Base-by-base conservation (phyloP, 2,888 invertebrate species). In the Meghimatium bilineatum region DNA sequence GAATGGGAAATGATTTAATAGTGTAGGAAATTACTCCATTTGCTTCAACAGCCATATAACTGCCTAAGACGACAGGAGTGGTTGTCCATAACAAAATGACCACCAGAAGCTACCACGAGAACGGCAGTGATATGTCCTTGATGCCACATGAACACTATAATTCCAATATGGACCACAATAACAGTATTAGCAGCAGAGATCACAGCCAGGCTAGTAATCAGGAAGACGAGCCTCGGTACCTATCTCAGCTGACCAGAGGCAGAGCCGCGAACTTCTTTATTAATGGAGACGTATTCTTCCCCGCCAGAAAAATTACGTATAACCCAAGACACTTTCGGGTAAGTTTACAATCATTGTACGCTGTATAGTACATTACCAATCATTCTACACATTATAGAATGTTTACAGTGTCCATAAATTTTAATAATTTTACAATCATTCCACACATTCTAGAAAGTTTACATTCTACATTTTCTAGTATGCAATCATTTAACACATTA, bases 131-230 rank as follows among this genome's bases (percentile, higher is more conserved):
- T 6, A 52, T 12, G 36, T 20, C 26, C 36, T 1, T 26, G 34
- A 32, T 26, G 34, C 34, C 56, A 56, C 34, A 86, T 77, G 74
- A 83, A 34, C 20, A 88, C 20, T 20, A 86, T 74, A 12, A 86
- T 84, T 56, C 86, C 85, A 66, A 86, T 87, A 63, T 84, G 84
- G 17, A 85, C 34, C 72, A 87, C 87, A 56, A 56, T 17, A 56
- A 56, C 56, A 17, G 14, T 23, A 34, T 32, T 23, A 26, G 34
- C 5, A 60, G 60, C 76, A 5, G 2, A 12, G 38, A 72, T 26
- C 74, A 52, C 74, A 49, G 74, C 38, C 52, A 74, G 29, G 17
- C 86, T 86, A 82, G 69, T 36, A 78, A 83, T 26, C 69, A 75
- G 3, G 56, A 32, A 5, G 72, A 60, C 6, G 71, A 78, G 44